Evolutionary conservation across 2,888 invertebrate species (phyloP).

Genomic region (Apoda limacodes): DNA sequence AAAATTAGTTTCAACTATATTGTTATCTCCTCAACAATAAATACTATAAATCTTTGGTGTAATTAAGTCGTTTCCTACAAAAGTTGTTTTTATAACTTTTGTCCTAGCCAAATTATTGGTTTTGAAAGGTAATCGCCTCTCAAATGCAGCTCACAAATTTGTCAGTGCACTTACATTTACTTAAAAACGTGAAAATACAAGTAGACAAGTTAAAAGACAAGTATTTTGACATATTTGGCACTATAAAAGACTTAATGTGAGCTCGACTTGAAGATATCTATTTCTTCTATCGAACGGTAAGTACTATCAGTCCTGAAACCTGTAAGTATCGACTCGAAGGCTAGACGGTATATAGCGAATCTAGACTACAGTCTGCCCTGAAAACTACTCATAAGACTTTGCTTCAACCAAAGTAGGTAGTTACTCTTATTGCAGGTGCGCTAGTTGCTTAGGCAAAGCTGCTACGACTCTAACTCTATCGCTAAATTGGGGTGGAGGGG

Average conservation of each 20-base stretch:
- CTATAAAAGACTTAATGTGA: slow-evolving; percentile 25
- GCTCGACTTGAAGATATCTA: slow-evolving; percentile 25
- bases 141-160: slow-evolving; percentile 18
- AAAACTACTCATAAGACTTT: slow-evolving; percentile 11
- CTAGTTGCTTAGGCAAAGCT: slow-evolving; percentile 80
- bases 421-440: slow-evolving; percentile 47
- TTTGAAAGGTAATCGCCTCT: too few relatives aligned
- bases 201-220: too few relatives aligned
- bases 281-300: slow-evolving; percentile 22
- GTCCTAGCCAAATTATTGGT: too few relatives aligned
- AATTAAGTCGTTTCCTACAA: slow-evolving; percentile 56
- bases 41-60: slow-evolving; percentile 68
- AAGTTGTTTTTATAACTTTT: slow-evolving; percentile 20
- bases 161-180: slow-evolving; percentile 16
- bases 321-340: too few relatives aligned
- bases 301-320: slow-evolving; percentile 20
- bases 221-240: too few relatives aligned
- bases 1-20: slow-evolving; percentile 56
- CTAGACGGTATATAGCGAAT: too few relatives aligned
- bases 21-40: slow-evolving; percentile 58
- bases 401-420: not conserved
- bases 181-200: slow-evolving; percentile 13
- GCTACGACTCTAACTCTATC: slow-evolving; percentile 88
- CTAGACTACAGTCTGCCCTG: too few relatives aligned
- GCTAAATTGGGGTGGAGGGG: slow-evolving; percentile 93